Evolutionary conservation across 2,797 vertebrate genomes (phyloP), one percentile per base, ranked within the genome.

Genomic region (Phrynocephalus forsythii): DNA sequence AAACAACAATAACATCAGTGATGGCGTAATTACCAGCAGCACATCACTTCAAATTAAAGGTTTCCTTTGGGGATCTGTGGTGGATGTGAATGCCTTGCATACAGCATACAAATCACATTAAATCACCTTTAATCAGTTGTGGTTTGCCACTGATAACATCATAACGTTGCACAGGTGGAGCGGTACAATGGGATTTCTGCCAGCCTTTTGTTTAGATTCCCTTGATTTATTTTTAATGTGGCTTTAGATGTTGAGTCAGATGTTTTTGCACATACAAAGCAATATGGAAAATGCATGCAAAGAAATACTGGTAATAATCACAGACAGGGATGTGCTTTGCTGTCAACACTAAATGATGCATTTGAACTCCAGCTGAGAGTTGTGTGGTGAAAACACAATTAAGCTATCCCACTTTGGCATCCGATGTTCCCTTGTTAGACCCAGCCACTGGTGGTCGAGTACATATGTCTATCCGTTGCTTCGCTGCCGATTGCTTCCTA

Each of bases 161-260:
- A 63, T 63, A 18, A 63, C 60, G 13, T 63, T 63, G 15, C 60
- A 63, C 60, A 63, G 15, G 5, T 63, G 60, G 60, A 63, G 13
- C 4, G 16, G 60, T 20, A 15, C 60, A 63, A 20, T 2, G 20
- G 15, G 60, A 63, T 63, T 63, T 63, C 60, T 18, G 60, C 18
- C 60, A 63, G 60, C 20, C 1, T 63, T 63, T 63, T 63, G 60
- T 63, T 63, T 63, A 20, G 13, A 18, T 63, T 63, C 13, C 33
- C 26, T 30, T 79, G n/a, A 48, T 69, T 69, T 79, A 48, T 79
- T 86, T 86, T 86, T 79, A 86, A 79, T 79, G 44, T 69, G 6
- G 48, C 44, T 68, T 79, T 79, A 48, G 77, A 77, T 30, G 68
- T 30, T 69, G 66, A 85, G 67, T 60, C 75, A 66, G 63, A 66